Conservation (phyloP, 2,888 invertebrate genomes). For the Caenorhabditis sulstoni region DNA sequence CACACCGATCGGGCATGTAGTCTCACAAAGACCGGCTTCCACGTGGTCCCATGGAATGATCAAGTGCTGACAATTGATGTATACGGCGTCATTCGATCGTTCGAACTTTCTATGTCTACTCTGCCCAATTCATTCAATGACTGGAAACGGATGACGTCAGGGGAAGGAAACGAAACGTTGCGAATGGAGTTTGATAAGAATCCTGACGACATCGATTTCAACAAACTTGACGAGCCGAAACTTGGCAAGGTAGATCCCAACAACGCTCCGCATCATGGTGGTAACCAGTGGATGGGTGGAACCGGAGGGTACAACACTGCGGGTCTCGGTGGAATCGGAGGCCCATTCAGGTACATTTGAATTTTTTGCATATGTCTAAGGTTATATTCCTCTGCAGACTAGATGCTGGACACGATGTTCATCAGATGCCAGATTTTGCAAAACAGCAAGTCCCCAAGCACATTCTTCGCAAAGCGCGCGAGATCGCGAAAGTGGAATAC, state of each 20-base stretch:
- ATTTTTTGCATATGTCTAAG: background rate
- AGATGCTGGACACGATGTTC: conserved; percentile 93
- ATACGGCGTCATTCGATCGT: conserved; percentile 81
- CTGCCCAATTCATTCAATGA: conserved; percentile 65
- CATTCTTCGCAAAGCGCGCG: conserved; percentile 90
- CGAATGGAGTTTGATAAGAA: conserved; percentile 70
- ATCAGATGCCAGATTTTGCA: conserved; percentile 91
- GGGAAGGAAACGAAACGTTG: conserved; percentile 56
- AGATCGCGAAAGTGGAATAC: conserved; percentile 88
- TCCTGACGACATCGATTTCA: conserved; percentile 69
- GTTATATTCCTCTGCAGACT: conserved; percentile 83
- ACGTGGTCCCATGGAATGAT: conserved; percentile 82
- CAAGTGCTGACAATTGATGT: conserved; percentile 84
- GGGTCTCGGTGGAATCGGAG: conserved; percentile 95
- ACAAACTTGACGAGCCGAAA: conserved; percentile 87
- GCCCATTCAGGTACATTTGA: conserved; percentile 57
- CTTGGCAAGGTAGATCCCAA: conserved; percentile 86
- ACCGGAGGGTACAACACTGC: conserved; percentile 92
- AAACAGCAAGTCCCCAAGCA: conserved; percentile 91
- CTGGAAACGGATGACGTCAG: conserved; percentile 69
- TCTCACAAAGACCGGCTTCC: too few species aligned
- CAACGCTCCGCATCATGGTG: conserved; percentile 92
- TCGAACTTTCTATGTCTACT: conserved; percentile 51
- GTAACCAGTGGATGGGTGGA: conserved; percentile 97
- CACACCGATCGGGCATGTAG: too few species aligned